A percentile compares a stretch with the other conserved stretches of the same genome.
Evolutionary conservation across 2,888 invertebrate species (phyloP).

Genomic region (Alloscopus bannaensis): DNA sequence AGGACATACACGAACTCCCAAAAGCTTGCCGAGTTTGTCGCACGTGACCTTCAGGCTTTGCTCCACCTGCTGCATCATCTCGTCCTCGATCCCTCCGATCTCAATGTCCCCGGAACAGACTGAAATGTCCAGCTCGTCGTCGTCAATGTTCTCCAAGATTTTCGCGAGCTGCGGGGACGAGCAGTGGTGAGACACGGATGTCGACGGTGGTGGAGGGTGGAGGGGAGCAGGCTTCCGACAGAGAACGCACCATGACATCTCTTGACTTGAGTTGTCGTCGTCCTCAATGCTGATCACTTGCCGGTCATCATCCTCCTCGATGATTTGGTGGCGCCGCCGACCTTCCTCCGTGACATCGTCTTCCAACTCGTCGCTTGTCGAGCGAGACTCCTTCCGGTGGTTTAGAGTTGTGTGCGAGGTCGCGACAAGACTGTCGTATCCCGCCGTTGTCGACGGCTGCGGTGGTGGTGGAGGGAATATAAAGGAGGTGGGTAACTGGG

Average conservation of each 20-base stretch:
- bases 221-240: slow-evolving; percentile 56
- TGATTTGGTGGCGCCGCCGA: too few relatives aligned
- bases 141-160: slow-evolving; percentile 69
- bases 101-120: slow-evolving; percentile 72
- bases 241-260: slow-evolving; percentile 44
- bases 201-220: slow-evolving; percentile 2
- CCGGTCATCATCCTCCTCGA: slow-evolving; percentile 51
- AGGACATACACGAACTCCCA: slow-evolving; percentile 40
- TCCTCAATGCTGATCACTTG: slow-evolving; percentile 51
- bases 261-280: slow-evolving; percentile 33
- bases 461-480: slow-evolving; percentile 20
- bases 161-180: slow-evolving; percentile 63
- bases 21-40: slow-evolving; percentile 43
- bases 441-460: too few relatives aligned
- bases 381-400: too few relatives aligned
- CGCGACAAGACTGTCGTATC: too few relatives aligned
- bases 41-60: slow-evolving; percentile 38
- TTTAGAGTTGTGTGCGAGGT: too few relatives aligned
- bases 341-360: slow-evolving; percentile 42
- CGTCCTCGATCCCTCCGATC: slow-evolving; percentile 72
- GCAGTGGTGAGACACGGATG: slow-evolving; percentile 37
- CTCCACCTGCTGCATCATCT: slow-evolving; percentile 64
- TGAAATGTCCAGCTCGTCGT: slow-evolving; percentile 70
- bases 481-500: slow-evolving; percentile 23
- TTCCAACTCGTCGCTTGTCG: too few relatives aligned